Evolutionary conservation across 2,888 invertebrate species (phyloP).

Genomic region (Notodonta dromedarius): DNA sequence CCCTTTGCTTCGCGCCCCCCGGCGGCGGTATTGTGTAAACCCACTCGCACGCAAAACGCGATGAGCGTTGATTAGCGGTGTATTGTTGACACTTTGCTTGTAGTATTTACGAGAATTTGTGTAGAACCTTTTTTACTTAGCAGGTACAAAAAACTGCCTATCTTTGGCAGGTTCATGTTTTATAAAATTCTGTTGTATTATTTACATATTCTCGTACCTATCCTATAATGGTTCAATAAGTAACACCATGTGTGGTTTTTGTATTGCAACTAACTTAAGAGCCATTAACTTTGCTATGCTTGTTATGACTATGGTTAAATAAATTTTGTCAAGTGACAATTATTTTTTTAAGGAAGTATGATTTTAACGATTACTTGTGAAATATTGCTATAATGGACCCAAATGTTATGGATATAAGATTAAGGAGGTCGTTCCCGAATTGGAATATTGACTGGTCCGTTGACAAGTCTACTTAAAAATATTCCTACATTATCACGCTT

Average conservation of each 20-base stretch:
- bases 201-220: no score
- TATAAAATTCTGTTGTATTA: no score
- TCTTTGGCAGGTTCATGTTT: no score
- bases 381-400: not conserved
- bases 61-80: slow-evolving; percentile 12
- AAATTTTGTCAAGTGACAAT: not conserved
- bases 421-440: no score
- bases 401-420: not conserved
- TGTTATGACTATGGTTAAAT: not conserved
- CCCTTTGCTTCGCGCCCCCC: slow-evolving; percentile 14
- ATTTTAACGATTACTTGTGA: not conserved
- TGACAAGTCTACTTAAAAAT: no score
- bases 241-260: not conserved
- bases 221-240: not conserved
- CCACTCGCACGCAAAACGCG: slow-evolving; percentile 20
- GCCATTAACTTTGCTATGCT: not conserved
- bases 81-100: slow-evolving; percentile 2
- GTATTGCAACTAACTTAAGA: not conserved
- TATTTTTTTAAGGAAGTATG: not conserved
- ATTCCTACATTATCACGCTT: no score
- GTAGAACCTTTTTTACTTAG: not conserved
- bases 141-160: no score
- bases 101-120: not conserved
- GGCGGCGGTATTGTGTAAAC: slow-evolving; percentile 19
- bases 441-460: no score